These are phyloP conservation scores for Notodonta dromedarius DNA, from an alignment of 2,888 invertebrate species.

Conservation along the genomic window DNA sequence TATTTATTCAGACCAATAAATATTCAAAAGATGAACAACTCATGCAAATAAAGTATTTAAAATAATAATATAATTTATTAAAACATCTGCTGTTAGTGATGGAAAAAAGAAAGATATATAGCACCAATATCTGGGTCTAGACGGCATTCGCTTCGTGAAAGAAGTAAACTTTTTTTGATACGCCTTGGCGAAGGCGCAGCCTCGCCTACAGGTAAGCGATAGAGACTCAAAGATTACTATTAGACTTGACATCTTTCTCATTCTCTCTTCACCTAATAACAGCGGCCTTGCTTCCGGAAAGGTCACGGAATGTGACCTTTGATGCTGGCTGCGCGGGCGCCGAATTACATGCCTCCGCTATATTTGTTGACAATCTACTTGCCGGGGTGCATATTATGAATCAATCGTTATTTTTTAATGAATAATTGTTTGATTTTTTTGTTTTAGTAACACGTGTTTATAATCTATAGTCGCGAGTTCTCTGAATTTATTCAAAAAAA, in stretches of 20 bases:
- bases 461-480: too few species aligned
- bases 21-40: constrained; percentile 38
- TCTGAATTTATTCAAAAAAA: too few species aligned
- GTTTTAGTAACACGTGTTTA: too few species aligned
- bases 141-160: too few species aligned
- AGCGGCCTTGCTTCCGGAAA: constrained; percentile 72
- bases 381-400: constrained; percentile 16
- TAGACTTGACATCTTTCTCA: constrained; percentile 5
- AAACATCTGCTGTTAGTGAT: too few species aligned
- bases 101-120: too few species aligned
- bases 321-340: constrained; percentile 37
- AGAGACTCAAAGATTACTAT: too few species aligned
- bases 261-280: constrained; percentile 42
- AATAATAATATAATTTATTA: too few species aligned
- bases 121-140: background rate
- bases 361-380: constrained; percentile 59
- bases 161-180: too few species aligned
- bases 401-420: background rate
- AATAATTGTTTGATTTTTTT: too few species aligned
- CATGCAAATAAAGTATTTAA: constrained; percentile 3
- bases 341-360: constrained; percentile 48
- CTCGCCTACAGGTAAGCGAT: too few species aligned
- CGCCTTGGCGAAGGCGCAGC: too few species aligned
- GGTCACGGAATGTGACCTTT: constrained; percentile 68
- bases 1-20: constrained; percentile 18